Evolutionary conservation across 2,113 vertebrate genomes (phyloP).

Genomic region (Hassar affinis): DNA sequence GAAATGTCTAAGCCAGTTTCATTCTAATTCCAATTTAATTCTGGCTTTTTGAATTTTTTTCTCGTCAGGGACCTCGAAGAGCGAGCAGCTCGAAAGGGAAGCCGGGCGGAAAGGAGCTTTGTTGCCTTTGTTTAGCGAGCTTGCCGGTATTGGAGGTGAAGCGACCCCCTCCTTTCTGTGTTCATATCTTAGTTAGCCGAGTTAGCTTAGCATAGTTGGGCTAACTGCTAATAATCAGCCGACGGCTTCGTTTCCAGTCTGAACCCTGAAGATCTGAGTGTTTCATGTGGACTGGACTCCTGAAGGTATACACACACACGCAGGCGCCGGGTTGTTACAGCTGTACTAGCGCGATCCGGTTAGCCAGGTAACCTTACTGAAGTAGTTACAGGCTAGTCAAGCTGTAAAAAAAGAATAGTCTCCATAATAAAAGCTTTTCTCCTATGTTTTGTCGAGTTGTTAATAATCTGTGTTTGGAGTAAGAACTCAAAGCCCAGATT

Average conservation of each 20-base stretch:
- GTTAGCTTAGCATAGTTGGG: conserved; percentile 60
- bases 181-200: conserved; percentile 56
- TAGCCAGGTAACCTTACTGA: background rate
- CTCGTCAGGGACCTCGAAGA: background rate
- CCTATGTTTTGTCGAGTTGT: background rate
- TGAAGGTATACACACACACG: conserved; percentile 58
- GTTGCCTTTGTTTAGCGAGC: conserved; percentile 37
- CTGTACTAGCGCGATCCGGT: background rate
- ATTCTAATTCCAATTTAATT: background rate
- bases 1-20: conserved; percentile 13
- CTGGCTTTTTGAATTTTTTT: background rate
- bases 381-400: background rate
- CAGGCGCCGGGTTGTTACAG: background rate
- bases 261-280: conserved; percentile 19
- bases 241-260: conserved; percentile 10
- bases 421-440: background rate
- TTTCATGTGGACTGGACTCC: conserved; percentile 64
- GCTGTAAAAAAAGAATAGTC: background rate
- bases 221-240: conserved; percentile 23
- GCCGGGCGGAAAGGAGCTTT: background rate
- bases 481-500: too few relatives aligned
- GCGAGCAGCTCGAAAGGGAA: too few relatives aligned
- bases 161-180: conserved; percentile 42
- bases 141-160: conserved; percentile 63
- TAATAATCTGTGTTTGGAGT: background rate